phyloP scores from a whole-genome alignment of 2,797 vertebrate species.

The Cynopterus sphinx region DNA sequence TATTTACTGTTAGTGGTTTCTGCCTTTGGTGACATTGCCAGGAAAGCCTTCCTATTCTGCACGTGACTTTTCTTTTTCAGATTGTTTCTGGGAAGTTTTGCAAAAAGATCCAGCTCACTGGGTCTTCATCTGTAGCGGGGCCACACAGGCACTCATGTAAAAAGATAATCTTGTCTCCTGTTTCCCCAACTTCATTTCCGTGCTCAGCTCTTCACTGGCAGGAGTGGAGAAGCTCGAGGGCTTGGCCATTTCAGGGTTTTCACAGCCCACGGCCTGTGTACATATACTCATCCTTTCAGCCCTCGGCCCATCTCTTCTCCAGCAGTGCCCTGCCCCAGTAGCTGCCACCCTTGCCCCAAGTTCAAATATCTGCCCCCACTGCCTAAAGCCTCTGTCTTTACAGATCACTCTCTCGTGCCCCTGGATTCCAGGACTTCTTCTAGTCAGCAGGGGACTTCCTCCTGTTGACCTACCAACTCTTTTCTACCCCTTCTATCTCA shows the following conservation, averaged over 20 bases:
- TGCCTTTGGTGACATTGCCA: background rate
- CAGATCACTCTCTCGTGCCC: background rate
- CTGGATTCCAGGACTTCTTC: background rate
- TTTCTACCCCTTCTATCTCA: background rate
- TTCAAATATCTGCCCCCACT: background rate
- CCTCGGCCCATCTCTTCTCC: too few species aligned
- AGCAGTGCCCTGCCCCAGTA: background rate
- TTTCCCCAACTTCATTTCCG: background rate
- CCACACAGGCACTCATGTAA: background rate
- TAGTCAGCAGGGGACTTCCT: background rate
- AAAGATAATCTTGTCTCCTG: background rate
- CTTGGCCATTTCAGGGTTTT: background rate
- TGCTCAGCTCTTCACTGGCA: too few species aligned
- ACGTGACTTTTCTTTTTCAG: background rate
- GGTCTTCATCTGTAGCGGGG: background rate
- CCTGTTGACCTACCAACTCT: background rate
- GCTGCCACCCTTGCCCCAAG: background rate
- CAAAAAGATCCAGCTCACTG: background rate
- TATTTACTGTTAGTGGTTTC: background rate
- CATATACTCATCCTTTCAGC: too few species aligned
- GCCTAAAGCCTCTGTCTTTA: background rate
- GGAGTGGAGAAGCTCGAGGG: accelerated
- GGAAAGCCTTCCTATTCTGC: background rate
- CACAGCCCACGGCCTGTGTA: background rate
- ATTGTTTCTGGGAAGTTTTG: background rate